Percentiles rank a stretch among this genome's conserved stretches.
phyloP scores from a whole-genome alignment of 23 tunicate genomes.

The Diplosoma virens region DNA sequence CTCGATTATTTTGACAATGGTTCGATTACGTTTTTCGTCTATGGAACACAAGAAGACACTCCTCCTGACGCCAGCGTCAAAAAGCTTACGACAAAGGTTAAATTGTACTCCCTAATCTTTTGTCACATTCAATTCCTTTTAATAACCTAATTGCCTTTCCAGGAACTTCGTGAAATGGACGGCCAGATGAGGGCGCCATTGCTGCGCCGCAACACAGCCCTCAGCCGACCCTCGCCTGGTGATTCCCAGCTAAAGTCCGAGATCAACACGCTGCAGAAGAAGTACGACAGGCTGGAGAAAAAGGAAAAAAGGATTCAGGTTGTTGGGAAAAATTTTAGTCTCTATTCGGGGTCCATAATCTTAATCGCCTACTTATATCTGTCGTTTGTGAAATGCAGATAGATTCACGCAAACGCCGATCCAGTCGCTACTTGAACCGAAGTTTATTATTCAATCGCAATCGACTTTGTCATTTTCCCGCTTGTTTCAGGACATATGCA shows the following conservation, averaged over 20 bases:
- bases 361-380: neutral
- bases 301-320: conserved; percentile 99
- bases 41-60: conserved; percentile 53
- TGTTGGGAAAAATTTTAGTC: too few species aligned
- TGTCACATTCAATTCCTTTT: neutral
- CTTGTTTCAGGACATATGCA: conserved; percentile 87
- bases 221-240: conserved; percentile 8
- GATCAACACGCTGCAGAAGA: conserved; percentile 75
- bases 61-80: conserved; percentile 70
- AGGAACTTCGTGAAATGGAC: conserved; percentile 89
- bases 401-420: too few species aligned
- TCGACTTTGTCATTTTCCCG: too few species aligned
- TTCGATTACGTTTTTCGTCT: conserved; percentile 72
- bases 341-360: neutral
- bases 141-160: neutral
- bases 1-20: conserved; percentile 83
- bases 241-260: conserved; percentile 71
- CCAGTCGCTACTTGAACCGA: too few species aligned
- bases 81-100: conserved; percentile 89
- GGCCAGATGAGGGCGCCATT: conserved; percentile 69
- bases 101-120: too few species aligned
- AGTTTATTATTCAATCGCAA: too few species aligned
- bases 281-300: conserved; percentile 71
- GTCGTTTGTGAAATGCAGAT: too few species aligned
- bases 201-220: neutral